Evolutionary conservation across 2,797 vertebrate species (phyloP).

Genomic region (Natrix natrix): DNA sequence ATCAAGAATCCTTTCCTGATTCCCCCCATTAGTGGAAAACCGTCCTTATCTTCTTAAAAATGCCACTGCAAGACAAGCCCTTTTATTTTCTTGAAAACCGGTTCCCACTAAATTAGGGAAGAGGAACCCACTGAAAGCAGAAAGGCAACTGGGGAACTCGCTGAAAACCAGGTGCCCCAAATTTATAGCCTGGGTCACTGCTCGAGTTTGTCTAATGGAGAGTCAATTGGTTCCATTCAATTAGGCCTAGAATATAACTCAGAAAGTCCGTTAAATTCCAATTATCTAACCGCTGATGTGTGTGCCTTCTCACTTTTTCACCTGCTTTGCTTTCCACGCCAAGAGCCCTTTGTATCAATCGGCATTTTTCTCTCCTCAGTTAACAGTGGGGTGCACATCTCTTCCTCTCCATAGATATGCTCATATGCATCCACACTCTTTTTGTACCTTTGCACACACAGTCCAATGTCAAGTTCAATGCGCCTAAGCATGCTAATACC

Average conservation of each 20-base stretch:
- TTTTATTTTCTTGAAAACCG: not conserved
- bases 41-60: not conserved
- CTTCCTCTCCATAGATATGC: not conserved
- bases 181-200: constrained; percentile 40
- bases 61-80: not conserved
- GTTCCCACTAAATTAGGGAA: not conserved
- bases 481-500: not conserved
- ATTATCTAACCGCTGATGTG: constrained; percentile 16
- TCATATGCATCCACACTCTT: not conserved
- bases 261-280: constrained; percentile 40
- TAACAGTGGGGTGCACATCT: not conserved
- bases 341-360: not conserved
- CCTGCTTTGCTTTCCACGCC: not conserved
- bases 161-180: constrained; percentile 16
- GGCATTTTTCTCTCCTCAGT: not conserved
- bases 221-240: constrained; percentile 40
- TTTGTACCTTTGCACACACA: not conserved
- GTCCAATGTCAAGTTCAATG: not conserved
- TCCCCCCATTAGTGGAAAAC: not conserved
- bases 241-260: constrained; percentile 37
- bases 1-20: not conserved
- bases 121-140: not conserved
- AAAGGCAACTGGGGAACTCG: not conserved
- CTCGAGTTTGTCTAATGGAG: constrained; percentile 31
- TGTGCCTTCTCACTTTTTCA: not conserved